phyloP scores from a whole-genome alignment of 2,113 vertebrate species.

The Panthera leo region DNA sequence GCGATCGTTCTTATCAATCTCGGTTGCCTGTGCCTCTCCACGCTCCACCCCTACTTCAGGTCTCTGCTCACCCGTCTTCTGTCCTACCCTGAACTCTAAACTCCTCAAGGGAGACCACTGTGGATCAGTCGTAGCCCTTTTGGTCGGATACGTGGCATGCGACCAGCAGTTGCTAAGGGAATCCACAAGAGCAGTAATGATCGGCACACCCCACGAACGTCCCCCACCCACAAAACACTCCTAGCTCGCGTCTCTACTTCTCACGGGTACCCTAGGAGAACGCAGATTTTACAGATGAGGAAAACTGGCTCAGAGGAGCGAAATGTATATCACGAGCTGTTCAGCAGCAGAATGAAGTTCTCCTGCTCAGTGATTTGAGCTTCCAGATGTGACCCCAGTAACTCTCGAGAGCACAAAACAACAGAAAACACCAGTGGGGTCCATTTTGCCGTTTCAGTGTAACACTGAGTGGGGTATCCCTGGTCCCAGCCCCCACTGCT shows the following conservation, averaged over 20 bases:
- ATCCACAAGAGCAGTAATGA: background rate
- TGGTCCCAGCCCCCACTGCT: constrained; percentile 65
- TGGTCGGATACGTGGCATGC: background rate
- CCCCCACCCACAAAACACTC: background rate
- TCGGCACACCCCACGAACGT: background rate
- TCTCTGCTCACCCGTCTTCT: background rate
- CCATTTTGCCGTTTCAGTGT: too few relatives aligned
- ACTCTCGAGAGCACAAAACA: background rate
- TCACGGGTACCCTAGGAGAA: background rate
- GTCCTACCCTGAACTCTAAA: background rate
- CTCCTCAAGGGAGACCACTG: background rate
- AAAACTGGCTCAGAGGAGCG: background rate
- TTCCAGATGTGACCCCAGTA: background rate
- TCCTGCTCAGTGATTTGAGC: background rate
- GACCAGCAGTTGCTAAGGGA: background rate
- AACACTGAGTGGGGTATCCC: background rate
- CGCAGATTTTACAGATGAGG: background rate
- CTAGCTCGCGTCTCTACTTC: background rate
- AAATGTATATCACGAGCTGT: background rate
- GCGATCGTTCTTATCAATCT: background rate
- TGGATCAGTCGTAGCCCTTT: background rate
- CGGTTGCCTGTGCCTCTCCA: background rate
- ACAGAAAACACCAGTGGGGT: background rate
- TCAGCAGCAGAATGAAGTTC: background rate
- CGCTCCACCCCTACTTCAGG: background rate